Base-by-base conservation (phyloP, 2,888 invertebrate genomes). In the Tipula lateralis region DNA sequence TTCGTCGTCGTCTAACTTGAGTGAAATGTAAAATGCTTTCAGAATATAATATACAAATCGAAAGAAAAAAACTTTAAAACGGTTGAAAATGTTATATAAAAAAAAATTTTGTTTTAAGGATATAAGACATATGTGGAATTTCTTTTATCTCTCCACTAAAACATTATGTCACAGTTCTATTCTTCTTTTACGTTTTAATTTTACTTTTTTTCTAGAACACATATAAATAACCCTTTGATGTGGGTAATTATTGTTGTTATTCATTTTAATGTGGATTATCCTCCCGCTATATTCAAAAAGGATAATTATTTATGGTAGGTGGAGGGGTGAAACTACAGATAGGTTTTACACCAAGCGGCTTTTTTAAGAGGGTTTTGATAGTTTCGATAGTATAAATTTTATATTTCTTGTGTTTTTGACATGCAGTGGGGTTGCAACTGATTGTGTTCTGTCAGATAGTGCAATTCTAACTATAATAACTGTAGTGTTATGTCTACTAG, bases 151-250 rank as follows among this genome's bases (percentile, higher is more conserved):
- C 66, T 66, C 66, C 66, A 66, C 66, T 66, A 66, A 66, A 66
- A 66, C 66, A 66, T 66, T 66, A 24, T 66, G 66, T 66, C 66
- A 66, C 66, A 66, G 12, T 9, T 9, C 24, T 66, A 19, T 66
- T 24, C 24, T 12, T 24, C 66, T 66, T 66, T 24, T 24, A 2
- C 16, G 12, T 36, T 7, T 36, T 36, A 9, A 2, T 36, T 4
- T 32, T 32, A 32, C 12, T 36, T 36, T 6, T 44, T 66, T 24
- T 24, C 7, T 19, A 24, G 66, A 66, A 66, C 24, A 66, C 24
- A 66, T 66, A n/a, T n/a, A n/a, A 66, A 66, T 66, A 66, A 66
- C 66, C 66, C 66, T 66, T 66, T 66, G 66, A 66, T 66, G 66
- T 66, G 66, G 66, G 66, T 66, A 66, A 66, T 66, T 66, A 66